These are phyloP conservation scores for Eciton burchellii DNA, from an alignment of 1,140 invertebrate genomes.

Conservation along the genomic window DNA sequence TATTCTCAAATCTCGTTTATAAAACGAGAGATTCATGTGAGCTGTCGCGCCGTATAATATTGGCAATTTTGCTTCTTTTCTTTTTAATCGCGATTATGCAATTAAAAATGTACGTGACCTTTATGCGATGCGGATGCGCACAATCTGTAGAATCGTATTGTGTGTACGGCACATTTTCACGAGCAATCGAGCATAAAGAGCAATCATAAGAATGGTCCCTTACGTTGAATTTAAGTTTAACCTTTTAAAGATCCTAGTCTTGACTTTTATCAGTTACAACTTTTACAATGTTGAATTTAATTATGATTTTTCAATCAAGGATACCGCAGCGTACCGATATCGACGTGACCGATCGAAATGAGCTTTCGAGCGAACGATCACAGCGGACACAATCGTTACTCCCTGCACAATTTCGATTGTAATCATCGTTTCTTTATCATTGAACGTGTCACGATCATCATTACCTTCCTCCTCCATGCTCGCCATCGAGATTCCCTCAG, in stretches of 20 bases:
- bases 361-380: not conserved
- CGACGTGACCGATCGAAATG: not conserved
- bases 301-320: no score
- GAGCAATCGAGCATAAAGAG: no score
- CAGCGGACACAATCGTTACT: not conserved
- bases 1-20: constrained; percentile 12
- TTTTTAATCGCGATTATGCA: not conserved
- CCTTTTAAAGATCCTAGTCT: no score
- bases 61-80: constrained; percentile 10
- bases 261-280: no score
- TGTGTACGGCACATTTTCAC: not conserved
- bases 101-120: constrained; percentile 3
- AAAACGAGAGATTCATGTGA: constrained; percentile 7
- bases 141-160: not conserved
- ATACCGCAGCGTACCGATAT: not conserved
- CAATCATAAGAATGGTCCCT: no score
- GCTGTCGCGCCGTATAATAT: constrained; percentile 23
- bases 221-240: no score
- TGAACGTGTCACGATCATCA: not conserved
- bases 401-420: not conserved
- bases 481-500: constrained; percentile 25
- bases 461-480: constrained; percentile 66
- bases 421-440: not conserved
- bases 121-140: no score
- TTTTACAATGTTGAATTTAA: no score